Conservation (phyloP, 2,888 invertebrate species). For the Eupithecia inturbata region DNA sequence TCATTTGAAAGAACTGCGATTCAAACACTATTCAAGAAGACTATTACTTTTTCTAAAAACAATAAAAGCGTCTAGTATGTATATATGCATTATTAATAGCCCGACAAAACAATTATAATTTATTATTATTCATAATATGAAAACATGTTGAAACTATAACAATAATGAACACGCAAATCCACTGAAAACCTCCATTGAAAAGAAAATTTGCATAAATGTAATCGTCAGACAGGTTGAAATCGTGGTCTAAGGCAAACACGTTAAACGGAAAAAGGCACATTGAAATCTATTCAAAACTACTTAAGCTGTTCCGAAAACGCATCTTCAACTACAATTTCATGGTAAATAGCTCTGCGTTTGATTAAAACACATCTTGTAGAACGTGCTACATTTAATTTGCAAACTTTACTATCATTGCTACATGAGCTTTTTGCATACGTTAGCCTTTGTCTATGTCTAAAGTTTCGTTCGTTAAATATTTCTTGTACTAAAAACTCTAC, state of each 20-base stretch:
- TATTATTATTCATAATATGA: constrained; percentile 34
- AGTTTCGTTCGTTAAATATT: too few species aligned
- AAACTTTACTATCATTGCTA: neutral
- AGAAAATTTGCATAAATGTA: constrained; percentile 57
- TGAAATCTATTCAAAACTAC: neutral
- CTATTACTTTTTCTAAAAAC: neutral
- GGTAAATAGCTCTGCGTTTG: too few species aligned
- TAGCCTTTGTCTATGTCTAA: too few species aligned
- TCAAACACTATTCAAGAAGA: neutral
- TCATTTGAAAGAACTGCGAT: neutral
- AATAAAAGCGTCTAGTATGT: constrained; percentile 49
- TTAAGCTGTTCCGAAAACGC: neutral
- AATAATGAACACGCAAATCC: constrained; percentile 53
- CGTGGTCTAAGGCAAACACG: constrained; percentile 2
- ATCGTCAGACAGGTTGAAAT: neutral
- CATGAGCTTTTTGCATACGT: too few species aligned
- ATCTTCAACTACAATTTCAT: too few species aligned
- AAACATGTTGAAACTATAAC: constrained; percentile 53
- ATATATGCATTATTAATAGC: constrained; percentile 62
- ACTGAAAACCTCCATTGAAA: constrained; percentile 51
- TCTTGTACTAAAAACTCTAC: too few species aligned
- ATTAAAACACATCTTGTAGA: neutral
- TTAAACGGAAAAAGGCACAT: neutral
- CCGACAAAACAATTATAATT: constrained; percentile 45
- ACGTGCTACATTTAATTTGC: neutral